A percentile compares a stretch with the other conserved stretches of the same genome.
Conservation (phyloP, 2,113 vertebrate species). For the Saccopteryx bilineata region DNA sequence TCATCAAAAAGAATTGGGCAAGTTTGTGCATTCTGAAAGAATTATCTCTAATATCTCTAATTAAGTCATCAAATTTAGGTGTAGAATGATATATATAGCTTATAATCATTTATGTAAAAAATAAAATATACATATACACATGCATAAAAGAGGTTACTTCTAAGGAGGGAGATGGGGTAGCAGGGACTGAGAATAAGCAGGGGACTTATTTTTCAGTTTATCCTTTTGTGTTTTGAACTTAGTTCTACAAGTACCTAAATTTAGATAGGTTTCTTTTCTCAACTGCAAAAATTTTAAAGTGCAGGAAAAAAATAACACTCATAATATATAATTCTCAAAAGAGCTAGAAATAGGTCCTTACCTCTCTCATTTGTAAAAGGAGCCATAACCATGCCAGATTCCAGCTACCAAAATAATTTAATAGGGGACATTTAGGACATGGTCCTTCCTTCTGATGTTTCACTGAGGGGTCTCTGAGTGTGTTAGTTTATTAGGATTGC, state of each 20-base stretch:
- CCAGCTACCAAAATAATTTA: not conserved
- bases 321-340: constrained; percentile 11
- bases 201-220: not conserved
- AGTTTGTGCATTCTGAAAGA: not conserved
- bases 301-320: not conserved
- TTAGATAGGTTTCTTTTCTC: not conserved
- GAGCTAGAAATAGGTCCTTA: not conserved
- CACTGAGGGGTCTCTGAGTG: not conserved
- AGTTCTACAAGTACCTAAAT: not conserved
- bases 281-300: not conserved
- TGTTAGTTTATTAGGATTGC: not conserved
- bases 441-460: not conserved
- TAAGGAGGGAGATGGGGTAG: not conserved
- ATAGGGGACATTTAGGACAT: not conserved
- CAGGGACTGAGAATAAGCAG: not conserved
- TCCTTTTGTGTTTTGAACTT: constrained; percentile 21
- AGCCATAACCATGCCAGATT: not conserved
- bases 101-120: not conserved
- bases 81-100: not conserved
- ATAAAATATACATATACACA: not conserved
- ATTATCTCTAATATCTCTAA: not conserved
- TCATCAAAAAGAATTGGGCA: constrained; percentile 15
- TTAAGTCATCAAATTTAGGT: not conserved
- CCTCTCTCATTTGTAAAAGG: not conserved
- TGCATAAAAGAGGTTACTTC: not conserved